These are phyloP conservation scores for Latrodectus elegans DNA, from an alignment of 2,888 invertebrate genomes.

Conservation along the genomic window DNA sequence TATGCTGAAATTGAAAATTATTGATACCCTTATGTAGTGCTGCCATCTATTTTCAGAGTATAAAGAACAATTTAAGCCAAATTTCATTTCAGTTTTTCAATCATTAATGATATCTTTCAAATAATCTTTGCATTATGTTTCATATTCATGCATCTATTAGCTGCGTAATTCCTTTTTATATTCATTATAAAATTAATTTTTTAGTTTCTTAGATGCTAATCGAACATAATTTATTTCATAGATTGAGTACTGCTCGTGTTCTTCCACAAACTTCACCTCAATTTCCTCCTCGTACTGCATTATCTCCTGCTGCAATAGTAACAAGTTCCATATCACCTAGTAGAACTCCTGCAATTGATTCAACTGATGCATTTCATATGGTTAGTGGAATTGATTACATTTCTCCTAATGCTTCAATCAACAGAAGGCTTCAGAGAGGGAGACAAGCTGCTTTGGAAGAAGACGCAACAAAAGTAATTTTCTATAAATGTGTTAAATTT, in stretches of 20 bases:
- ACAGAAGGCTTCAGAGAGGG: conserved; percentile 59
- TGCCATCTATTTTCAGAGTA: too few relatives aligned
- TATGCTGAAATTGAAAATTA: too few relatives aligned
- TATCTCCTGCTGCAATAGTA: conserved; percentile 63
- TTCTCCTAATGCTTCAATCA: conserved; percentile 68
- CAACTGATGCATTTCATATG: conserved; percentile 57
- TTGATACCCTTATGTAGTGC: too few relatives aligned
- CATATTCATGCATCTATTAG: too few relatives aligned
- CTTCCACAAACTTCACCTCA: conserved; percentile 66
- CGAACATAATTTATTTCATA: neutral
- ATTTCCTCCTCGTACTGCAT: conserved; percentile 51
- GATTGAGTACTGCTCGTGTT: conserved; percentile 51
- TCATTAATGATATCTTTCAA: too few relatives aligned
- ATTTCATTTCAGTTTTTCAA: too few relatives aligned
- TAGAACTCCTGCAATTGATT: conserved; percentile 62
- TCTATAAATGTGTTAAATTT: too few relatives aligned
- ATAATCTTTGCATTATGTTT: too few relatives aligned
- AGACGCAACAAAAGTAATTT: conserved; percentile 59
- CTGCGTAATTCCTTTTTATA: too few relatives aligned
- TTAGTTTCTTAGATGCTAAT: too few relatives aligned
- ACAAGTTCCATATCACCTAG: conserved; percentile 62
- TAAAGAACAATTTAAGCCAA: too few relatives aligned
- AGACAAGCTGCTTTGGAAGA: conserved; percentile 64
- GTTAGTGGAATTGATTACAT: conserved; percentile 60
- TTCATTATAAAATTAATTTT: too few relatives aligned